phyloP scores from a whole-genome alignment of 2,113 vertebrate species.

The Lanius ludovicianus region DNA sequence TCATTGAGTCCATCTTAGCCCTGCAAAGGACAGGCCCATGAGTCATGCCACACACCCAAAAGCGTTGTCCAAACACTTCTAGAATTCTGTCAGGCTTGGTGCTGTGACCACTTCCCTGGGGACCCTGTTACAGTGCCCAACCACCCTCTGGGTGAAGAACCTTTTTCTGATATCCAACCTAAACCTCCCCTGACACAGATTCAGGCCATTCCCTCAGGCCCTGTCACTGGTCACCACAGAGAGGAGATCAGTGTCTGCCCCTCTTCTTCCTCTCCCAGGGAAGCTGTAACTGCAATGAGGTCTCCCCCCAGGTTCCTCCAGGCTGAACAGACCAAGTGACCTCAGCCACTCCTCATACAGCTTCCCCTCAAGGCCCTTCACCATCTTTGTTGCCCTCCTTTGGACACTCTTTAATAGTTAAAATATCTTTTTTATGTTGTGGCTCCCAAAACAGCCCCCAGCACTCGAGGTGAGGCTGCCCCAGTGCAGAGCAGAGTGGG shows the following conservation, averaged over 20 bases:
- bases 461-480: rapidly evolving
- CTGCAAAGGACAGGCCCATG: neutral
- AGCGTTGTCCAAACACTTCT: neutral
- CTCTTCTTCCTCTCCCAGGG: neutral
- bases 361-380: neutral
- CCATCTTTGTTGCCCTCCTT: neutral
- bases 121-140: neutral
- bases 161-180: neutral
- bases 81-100: neutral
- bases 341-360: rapidly evolving
- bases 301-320: neutral
- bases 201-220: neutral
- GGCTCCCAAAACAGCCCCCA: neutral
- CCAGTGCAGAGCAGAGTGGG: neutral
- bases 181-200: rapidly evolving
- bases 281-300: neutral
- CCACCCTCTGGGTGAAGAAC: neutral
- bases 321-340: neutral
- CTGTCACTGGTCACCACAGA: neutral
- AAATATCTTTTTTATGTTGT: neutral
- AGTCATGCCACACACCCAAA: neutral
- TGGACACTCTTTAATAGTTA: rapidly evolving
- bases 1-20: neutral
- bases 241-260: neutral
- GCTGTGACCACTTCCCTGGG: neutral